Conservation (phyloP, 2,888 invertebrate genomes). For the Phasia obesa region DNA sequence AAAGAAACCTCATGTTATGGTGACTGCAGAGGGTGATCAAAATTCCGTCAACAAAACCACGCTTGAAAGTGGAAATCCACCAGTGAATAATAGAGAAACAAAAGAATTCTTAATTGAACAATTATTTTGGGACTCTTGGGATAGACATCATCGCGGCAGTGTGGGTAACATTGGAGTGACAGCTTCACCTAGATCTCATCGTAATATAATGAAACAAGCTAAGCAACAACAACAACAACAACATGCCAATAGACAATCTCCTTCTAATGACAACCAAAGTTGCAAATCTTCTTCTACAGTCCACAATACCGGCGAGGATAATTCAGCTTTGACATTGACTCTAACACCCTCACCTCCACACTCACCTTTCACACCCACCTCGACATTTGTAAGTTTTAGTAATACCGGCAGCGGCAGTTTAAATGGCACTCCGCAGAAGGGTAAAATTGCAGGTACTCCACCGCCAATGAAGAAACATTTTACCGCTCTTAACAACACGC, state of each 20-base stretch:
- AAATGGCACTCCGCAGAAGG: constrained; percentile 79
- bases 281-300: constrained; percentile 70
- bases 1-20: constrained; percentile 56
- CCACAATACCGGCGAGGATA: constrained; percentile 69
- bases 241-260: constrained; percentile 69
- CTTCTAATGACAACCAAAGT: constrained; percentile 71
- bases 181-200: constrained; percentile 80
- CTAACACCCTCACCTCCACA: constrained; percentile 82
- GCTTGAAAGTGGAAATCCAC: neutral
- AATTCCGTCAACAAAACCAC: neutral
- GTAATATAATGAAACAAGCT: constrained; percentile 74
- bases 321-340: constrained; percentile 77
- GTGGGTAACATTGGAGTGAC: constrained; percentile 79
- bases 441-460: constrained; percentile 84
- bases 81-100: constrained; percentile 61
- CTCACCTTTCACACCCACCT: constrained; percentile 78
- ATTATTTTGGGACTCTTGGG: constrained; percentile 98
- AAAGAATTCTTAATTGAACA: constrained; percentile 77
- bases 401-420: constrained; percentile 73
- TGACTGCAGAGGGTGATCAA: constrained; percentile 13
- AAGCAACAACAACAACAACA: constrained; percentile 71
- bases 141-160: constrained; percentile 84
- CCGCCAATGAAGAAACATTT: constrained; percentile 90
- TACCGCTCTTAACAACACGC: constrained; percentile 83
- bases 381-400: constrained; percentile 69